Evolutionary conservation across 2,888 invertebrate species (phyloP).

Genomic region (Tolmerus cingulatus): DNA sequence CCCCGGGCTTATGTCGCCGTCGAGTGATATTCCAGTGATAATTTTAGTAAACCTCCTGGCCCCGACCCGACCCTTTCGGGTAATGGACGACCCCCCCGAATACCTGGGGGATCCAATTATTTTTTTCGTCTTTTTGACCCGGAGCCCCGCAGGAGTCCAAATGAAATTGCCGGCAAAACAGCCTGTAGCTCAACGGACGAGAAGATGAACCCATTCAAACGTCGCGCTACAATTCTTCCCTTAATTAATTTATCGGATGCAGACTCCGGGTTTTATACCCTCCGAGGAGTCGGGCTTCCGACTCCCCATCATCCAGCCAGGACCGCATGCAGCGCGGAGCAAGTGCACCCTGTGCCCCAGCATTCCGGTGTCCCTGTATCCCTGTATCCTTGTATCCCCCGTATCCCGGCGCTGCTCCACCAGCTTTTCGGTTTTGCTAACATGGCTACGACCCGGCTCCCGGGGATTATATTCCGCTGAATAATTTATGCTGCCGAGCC

Average conservation of each 20-base stretch:
- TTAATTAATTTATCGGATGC: constrained; percentile 17
- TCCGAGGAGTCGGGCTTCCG: not conserved
- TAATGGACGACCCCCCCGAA: not conserved
- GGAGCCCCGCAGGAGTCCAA: not conserved
- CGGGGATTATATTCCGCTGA: constrained; percentile 16
- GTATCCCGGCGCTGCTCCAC: not conserved
- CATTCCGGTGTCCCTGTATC: not conserved
- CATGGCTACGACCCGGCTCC: not conserved
- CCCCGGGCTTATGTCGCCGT: not conserved
- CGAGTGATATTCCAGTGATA: not conserved
- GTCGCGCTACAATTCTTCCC: constrained; percentile 2
- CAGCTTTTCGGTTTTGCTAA: constrained; percentile 9
- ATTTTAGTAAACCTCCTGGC: not conserved
- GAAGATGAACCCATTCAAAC: constrained; percentile 2
- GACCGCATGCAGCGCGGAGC: not conserved
- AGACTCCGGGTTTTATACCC: not conserved
- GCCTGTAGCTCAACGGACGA: not conserved
- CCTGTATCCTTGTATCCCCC: not conserved
- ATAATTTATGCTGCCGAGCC: constrained; percentile 9
- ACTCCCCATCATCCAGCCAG: not conserved
- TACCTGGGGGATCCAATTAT: not conserved
- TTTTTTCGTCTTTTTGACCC: not conserved
- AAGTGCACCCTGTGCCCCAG: not conserved
- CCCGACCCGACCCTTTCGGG: not conserved
- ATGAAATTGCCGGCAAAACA: not conserved